Evolutionary conservation across 2,113 vertebrate species (phyloP).

Genomic region (Catharus bicknelli): DNA sequence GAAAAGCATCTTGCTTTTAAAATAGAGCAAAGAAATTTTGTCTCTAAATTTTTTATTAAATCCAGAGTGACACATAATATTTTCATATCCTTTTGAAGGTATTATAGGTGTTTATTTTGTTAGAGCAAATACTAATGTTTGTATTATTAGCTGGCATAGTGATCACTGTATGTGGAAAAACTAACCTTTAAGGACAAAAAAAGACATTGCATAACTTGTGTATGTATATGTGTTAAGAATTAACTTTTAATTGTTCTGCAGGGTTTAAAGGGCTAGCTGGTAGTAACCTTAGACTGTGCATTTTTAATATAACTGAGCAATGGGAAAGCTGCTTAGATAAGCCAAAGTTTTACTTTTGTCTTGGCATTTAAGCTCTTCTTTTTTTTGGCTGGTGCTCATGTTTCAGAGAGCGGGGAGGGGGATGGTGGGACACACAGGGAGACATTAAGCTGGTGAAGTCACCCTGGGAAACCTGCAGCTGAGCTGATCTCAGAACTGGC

Average conservation of each 20-base stretch:
- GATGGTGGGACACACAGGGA: slow-evolving; percentile 44
- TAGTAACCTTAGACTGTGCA: neutral
- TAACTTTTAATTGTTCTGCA: neutral
- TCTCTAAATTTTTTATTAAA: neutral
- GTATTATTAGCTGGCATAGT: neutral
- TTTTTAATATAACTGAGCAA: slow-evolving; percentile 1
- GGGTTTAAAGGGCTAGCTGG: neutral
- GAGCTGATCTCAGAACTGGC: slow-evolving; percentile 42
- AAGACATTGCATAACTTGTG: neutral
- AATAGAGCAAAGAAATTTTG: neutral
- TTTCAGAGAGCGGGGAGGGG: slow-evolving; percentile 7
- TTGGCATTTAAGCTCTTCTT: neutral
- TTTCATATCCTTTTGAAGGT: neutral
- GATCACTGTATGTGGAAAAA: neutral
- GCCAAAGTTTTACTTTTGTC: neutral
- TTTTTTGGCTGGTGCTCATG: neutral
- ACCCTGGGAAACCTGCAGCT: neutral
- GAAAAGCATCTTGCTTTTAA: neutral
- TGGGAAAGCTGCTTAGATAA: slow-evolving; percentile 14
- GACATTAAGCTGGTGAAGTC: neutral
- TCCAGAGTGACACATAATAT: neutral
- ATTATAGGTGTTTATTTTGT: neutral
- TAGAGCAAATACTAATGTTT: neutral
- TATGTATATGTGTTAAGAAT: slow-evolving; percentile 1
- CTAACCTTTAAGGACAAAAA: neutral